Conservation (phyloP, 1,140 invertebrate genomes). For the Bombyx mori region ASM3026992v2 NC_085129.1:9247001-9247500, state of each 20-base stretch:
- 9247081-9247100: slow-evolving; percentile 34
- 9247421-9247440: too few relatives aligned
- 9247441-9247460: too few relatives aligned
- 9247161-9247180: background rate
- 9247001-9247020: slow-evolving; percentile 39
- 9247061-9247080: slow-evolving; percentile 44
- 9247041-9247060: slow-evolving; percentile 40
- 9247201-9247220: background rate
- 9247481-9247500: too few relatives aligned
- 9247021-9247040: slow-evolving; percentile 27
- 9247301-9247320: too few relatives aligned
- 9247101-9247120: slow-evolving; percentile 15
- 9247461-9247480: too few relatives aligned
- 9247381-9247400: too few relatives aligned
- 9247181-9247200: background rate
- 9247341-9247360: too few relatives aligned
- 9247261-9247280: too few relatives aligned
- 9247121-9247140: slow-evolving; percentile 43
- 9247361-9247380: too few relatives aligned
- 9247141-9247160: slow-evolving; percentile 30
- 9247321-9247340: too few relatives aligned
- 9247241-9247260: background rate
- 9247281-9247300: too few relatives aligned
- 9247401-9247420: too few relatives aligned
- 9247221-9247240: slow-evolving; percentile 5